Conservation (phyloP, 1,140 invertebrate genomes). For the Macrotrachela quadricornifera region DNA sequence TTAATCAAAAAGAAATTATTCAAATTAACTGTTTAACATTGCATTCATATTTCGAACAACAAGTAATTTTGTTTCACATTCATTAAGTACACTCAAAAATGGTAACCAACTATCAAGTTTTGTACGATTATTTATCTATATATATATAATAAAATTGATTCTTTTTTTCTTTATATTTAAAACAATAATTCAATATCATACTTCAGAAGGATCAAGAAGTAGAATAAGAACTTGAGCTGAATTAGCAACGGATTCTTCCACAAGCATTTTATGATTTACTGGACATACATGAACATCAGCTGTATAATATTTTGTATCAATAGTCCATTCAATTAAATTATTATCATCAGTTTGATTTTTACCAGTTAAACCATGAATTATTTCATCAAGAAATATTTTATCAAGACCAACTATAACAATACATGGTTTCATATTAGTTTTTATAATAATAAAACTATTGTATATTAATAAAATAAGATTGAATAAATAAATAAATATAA, state of each 20-base stretch:
- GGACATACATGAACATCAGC: constrained; percentile 36
- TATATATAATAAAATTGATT: neutral
- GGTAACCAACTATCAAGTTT: constrained; percentile 32
- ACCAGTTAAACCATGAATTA: too few relatives aligned
- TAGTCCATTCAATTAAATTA: constrained; percentile 28
- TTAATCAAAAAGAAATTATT: too few relatives aligned
- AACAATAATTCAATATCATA: too few relatives aligned
- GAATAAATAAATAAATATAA: too few relatives aligned
- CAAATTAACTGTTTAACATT: too few relatives aligned
- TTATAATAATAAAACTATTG: too few relatives aligned
- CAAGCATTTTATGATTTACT: constrained; percentile 29
- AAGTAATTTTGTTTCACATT: constrained; percentile 34
- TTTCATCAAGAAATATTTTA: too few relatives aligned
- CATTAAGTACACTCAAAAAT: constrained; percentile 30
- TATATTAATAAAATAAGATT: too few relatives aligned
- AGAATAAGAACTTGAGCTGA: constrained; percentile 23
- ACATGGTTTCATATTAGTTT: too few relatives aligned
- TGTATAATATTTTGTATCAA: constrained; percentile 46
- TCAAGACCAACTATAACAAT: too few relatives aligned
- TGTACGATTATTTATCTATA: constrained; percentile 31
- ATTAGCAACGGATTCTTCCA: constrained; percentile 31
- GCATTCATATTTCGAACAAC: constrained; percentile 11
- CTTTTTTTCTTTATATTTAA: constrained; percentile 12
- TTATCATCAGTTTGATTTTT: too few relatives aligned
- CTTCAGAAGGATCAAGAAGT: too few relatives aligned